Base-by-base conservation (phyloP, 2,888 invertebrate species). In the Agonopterix arenella region DNA sequence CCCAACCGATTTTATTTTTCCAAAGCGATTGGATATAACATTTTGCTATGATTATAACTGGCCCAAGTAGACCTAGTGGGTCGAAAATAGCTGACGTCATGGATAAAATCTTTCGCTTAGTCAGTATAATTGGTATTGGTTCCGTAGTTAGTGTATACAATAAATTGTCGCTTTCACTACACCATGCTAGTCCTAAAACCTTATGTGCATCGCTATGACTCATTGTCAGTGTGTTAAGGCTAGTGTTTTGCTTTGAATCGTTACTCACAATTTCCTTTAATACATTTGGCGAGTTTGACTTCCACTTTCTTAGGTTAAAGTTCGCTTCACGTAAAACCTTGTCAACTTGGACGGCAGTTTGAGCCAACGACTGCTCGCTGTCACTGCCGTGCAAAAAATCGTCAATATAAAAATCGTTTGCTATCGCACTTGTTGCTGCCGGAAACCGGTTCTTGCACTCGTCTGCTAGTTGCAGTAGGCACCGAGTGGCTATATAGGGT, bases 21-120 rank as follows among this genome's bases (percentile, higher is more conserved):
- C 47, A 51, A 18, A 48, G 28, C n/a, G 16, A 10, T 48, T 45
- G 45, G 10, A 48, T 42, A 16, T 45, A 44, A 10, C 37, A 44
- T 48, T 52, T 51, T 1, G 50, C 47, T 11, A 46, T 47, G 40
- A 55, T 50, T 16, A 53, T 8, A 1, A 48, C 37, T 2, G 55
- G 50, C 9, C n/a, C n/a, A n/a, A n/a, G n/a, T n/a, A n/a, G n/a
- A n/a, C n/a, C n/a, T n/a, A n/a, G n/a, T n/a, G n/a, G 37, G 28
- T 54, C 52, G 18, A 50, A 54, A 7, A 50, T 49, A 8, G 48
- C 42, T 5, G 54, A 52, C 38, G 47, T 46, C n/a, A 43, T 38
- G 11, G 54, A 54, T 47, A 54, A 45, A 16, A 54, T 13, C 45
- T 45, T 50, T 43, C 51, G 36, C 38, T 53, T 53, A 0, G 53